Evolutionary conservation across 2,888 invertebrate genomes (phyloP), one percentile per base, ranked within the genome.

Genomic region (Dicycla oo): DNA sequence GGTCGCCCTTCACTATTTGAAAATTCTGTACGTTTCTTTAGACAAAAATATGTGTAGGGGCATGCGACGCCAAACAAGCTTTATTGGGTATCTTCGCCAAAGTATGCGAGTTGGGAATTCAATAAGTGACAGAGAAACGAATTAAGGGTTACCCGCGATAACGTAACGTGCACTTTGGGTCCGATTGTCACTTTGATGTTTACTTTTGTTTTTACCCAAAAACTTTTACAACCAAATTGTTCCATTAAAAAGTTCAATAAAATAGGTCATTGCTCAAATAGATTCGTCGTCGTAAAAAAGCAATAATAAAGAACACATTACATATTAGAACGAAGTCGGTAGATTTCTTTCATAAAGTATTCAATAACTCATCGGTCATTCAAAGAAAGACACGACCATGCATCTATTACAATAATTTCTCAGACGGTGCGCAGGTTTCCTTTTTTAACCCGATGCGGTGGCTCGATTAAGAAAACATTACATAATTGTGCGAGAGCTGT

Each of bases 391-490:
- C 75, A 82, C 83, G 77, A 78, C 79, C 74, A 72, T 77, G 84
- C 81, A 86, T 84, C 83, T 86, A 86, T 88, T 88, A 91, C 80
- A 84, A 89, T 91, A 87, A 88, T 89, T 87, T 86, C 87, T 86
- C 75, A 85, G 84, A 87, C 80, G 78, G 72, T 78, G 84, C 85
- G 86, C 85, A 87, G 84, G 88, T 88, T 89, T 89, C 83, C 88
- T 90, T 92, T 93, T 93, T 93, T 90, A 92, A 91, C 86, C 87
- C 88, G 88, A 89, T 91, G 91, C 91, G 92, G 91, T 92, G 89
- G 92, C 91, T 93, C 92, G 93, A 95, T 94, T 94, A 95, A 94
- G 93, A 95, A 95, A 95, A 94, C 93, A 95, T 94, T 95, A 95
- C 92, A 94, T 95, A 95, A 95, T 94, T 95, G 93, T 94, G 91